A percentile compares a stretch with the other conserved stretches of the same genome.
Conservation (phyloP, 2,888 invertebrate species). For the Tinea pellionella region DNA sequence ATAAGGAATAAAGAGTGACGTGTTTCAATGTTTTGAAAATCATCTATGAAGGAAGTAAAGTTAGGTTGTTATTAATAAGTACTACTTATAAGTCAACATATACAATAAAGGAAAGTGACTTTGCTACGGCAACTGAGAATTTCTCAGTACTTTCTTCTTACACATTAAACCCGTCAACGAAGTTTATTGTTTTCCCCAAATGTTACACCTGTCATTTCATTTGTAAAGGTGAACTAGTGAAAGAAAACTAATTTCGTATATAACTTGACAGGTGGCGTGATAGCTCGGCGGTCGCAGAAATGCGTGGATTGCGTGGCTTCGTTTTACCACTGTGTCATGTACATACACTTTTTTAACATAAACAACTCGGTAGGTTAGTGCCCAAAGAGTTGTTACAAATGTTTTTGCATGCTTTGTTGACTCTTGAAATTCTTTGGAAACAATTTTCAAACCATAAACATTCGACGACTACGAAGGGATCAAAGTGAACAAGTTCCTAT, state of each 20-base stretch:
- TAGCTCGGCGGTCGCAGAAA: constrained; percentile 18
- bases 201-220: constrained; percentile 2
- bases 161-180: background rate
- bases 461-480: background rate
- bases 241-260: constrained; percentile 44
- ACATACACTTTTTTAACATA: background rate
- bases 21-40: too few species aligned
- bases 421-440: background rate
- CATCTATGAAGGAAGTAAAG: too few species aligned
- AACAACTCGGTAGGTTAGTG: background rate
- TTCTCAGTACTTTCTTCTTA: background rate
- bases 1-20: too few species aligned
- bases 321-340: background rate
- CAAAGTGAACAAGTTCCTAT: too few species aligned
- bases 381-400: background rate
- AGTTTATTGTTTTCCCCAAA: constrained; percentile 11
- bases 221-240: constrained; percentile 18
- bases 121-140: background rate
- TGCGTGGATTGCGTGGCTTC: constrained; percentile 23
- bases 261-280: constrained; percentile 30
- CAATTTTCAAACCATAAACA: background rate
- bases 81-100: too few species aligned
- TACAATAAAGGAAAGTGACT: too few species aligned
- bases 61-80: too few species aligned
- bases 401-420: background rate